Evolutionary conservation across 2,113 vertebrate species (phyloP).

Genomic region (Zonotrichia leucophrys): DNA sequence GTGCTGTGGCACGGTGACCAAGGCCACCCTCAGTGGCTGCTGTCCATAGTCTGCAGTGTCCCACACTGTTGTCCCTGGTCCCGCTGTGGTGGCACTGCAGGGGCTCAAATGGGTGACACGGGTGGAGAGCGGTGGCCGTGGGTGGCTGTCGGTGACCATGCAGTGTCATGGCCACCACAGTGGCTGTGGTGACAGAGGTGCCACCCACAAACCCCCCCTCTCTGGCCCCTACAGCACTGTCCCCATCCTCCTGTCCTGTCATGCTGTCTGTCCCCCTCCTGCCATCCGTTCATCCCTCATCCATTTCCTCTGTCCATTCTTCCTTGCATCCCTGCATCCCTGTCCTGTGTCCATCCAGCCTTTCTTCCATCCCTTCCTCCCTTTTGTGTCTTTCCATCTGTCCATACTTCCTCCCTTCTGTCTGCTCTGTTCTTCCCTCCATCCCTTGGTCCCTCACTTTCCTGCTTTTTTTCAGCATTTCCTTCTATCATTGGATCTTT

Average conservation of each 20-base stretch:
- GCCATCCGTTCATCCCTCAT: background rate
- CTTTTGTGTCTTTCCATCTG: background rate
- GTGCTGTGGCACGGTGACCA: background rate
- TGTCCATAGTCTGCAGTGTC: background rate
- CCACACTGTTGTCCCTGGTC: background rate
- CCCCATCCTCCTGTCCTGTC: background rate
- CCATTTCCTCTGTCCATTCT: background rate
- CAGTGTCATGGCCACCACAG: background rate
- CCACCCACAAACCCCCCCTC: fast-evolving
- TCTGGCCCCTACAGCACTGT: background rate
- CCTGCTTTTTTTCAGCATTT: background rate
- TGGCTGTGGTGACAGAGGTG: background rate
- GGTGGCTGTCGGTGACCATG: background rate
- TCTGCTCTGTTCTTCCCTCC: background rate
- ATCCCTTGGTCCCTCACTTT: background rate
- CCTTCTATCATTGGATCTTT: background rate
- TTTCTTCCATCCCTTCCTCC: background rate
- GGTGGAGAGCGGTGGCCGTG: fast-evolving
- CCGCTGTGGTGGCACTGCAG: background rate
- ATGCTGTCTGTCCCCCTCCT: background rate
- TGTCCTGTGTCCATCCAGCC: background rate
- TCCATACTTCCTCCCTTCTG: background rate
- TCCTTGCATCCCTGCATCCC: background rate
- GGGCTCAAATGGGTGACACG: fast-evolving
- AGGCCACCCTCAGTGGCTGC: fast-evolving